Evolutionary conservation across 2,797 vertebrate species (phyloP).

Genomic region (Hypotaenidia okinawae): DNA sequence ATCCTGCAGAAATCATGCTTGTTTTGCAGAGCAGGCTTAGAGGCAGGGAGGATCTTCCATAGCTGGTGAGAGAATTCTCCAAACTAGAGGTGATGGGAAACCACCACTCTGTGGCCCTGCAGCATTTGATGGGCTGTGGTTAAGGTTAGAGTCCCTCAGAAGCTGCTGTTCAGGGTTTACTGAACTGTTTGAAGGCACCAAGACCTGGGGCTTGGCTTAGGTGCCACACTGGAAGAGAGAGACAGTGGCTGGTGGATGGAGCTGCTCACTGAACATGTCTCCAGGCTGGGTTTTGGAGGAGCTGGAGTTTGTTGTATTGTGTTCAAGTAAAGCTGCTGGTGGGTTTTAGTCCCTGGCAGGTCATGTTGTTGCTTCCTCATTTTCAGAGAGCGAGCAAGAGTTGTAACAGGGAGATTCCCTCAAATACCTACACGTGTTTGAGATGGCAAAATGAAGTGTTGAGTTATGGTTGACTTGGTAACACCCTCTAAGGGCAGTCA

Average conservation of each 20-base stretch:
- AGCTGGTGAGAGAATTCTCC: neutral
- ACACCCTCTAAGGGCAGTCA: neutral
- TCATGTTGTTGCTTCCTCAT: neutral
- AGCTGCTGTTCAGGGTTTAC: neutral
- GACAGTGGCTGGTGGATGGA: neutral
- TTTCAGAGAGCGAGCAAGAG: neutral
- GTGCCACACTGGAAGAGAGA: neutral
- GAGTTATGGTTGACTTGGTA: neutral
- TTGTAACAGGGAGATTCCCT: neutral
- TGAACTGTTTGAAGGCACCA: neutral
- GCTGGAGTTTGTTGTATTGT: too few relatives aligned
- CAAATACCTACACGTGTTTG: rapidly evolving
- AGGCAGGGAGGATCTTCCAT: neutral
- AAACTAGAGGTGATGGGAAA: neutral
- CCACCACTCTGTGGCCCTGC: neutral
- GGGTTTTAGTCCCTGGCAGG: neutral
- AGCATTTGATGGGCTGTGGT: rapidly evolving
- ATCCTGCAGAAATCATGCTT: neutral
- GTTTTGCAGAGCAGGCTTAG: neutral
- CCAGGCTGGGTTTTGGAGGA: neutral
- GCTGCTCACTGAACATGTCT: rapidly evolving
- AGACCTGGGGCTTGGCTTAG: neutral
- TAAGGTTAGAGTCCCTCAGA: neutral
- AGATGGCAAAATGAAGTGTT: neutral
- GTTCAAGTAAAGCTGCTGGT: neutral